These are phyloP conservation scores for Sminthopsis crassicaudata DNA, from an alignment of 2,113 vertebrate genomes.

Conservation along the genomic window DNA sequence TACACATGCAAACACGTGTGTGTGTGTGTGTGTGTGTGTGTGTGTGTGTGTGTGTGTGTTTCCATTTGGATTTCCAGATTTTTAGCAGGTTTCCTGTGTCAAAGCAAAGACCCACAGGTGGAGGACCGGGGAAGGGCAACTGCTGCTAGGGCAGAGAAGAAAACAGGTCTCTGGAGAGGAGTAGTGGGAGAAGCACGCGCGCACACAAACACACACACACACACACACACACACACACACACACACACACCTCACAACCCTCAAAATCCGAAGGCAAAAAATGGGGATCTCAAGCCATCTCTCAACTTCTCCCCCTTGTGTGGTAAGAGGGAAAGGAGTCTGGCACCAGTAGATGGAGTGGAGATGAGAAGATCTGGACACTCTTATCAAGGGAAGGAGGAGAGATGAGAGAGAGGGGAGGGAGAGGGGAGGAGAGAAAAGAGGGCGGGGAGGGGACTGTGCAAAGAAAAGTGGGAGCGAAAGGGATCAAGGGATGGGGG, in stretches of 20 bases:
- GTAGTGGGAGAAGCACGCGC: neutral
- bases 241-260: neutral
- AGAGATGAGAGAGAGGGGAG: constrained; percentile 32
- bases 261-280: neutral
- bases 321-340: neutral
- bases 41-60: constrained; percentile 13
- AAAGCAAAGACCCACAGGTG: constrained; percentile 72
- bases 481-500: neutral
- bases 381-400: constrained; percentile 13
- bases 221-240: neutral
- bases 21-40: constrained; percentile 6
- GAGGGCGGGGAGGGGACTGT: neutral
- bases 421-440: neutral
- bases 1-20: no score
- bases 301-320: constrained; percentile 58
- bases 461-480: neutral
- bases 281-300: neutral
- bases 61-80: constrained; percentile 26
- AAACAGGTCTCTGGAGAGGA: neutral
- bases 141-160: neutral
- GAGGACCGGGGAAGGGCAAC: neutral
- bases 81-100: constrained; percentile 33
- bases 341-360: neutral
- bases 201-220: neutral
- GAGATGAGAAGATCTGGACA: neutral